Percentiles rank a stretch among this genome's conserved stretches.
Conservation (phyloP, 2,888 invertebrate species). For the Eustalomyia histrio region DNA sequence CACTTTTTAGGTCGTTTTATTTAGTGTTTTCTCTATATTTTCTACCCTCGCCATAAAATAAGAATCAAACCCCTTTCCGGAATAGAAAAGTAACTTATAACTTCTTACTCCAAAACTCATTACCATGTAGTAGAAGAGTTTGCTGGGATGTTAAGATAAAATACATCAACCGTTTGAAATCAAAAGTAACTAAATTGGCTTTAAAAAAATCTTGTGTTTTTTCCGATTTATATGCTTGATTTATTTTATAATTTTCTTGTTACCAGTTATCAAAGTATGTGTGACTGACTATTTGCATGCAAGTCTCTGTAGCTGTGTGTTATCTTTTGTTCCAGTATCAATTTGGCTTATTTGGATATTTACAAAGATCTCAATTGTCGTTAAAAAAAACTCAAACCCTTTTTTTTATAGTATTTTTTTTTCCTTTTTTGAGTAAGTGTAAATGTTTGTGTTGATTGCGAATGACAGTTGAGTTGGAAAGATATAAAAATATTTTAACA, state of each 20-base stretch:
- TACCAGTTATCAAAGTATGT: neutral
- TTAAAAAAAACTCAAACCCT: neutral
- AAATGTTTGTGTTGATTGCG: conserved; percentile 70
- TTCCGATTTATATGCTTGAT: conserved; percentile 59
- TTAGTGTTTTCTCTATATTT: no score
- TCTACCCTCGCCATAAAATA: no score
- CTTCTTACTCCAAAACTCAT: no score
- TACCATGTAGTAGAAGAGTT: no score
- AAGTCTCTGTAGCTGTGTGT: neutral
- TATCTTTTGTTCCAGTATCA: conserved; percentile 22
- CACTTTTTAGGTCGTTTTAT: no score
- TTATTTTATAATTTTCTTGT: conserved; percentile 13
- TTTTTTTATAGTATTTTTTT: neutral
- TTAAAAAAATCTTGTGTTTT: conserved; percentile 34
- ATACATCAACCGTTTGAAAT: conserved; percentile 1
- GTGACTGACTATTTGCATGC: neutral
- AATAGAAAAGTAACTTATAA: no score
- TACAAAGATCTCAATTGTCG: conserved; percentile 22
- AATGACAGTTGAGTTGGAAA: conserved; percentile 70
- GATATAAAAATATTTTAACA: neutral
- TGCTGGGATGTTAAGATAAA: conserved; percentile 46
- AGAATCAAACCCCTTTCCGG: no score
- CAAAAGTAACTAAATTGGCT: conserved; percentile 52
- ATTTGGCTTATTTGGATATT: conserved; percentile 43
- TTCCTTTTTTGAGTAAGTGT: conserved; percentile 27